Conservation (phyloP, 2,113 vertebrate species). For the Hippocampus comes region DNA sequence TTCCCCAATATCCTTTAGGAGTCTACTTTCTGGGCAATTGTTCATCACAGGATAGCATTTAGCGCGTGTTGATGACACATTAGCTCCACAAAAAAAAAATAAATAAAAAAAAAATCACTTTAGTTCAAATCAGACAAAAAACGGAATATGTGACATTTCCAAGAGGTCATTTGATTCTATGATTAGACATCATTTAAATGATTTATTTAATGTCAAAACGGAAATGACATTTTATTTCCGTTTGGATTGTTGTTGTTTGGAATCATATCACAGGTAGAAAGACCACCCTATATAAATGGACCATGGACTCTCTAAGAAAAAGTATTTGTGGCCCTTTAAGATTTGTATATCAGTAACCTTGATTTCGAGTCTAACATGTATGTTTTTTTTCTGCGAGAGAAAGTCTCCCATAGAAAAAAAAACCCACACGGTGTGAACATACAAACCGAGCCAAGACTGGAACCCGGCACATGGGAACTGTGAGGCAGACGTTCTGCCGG, state of each 20-base stretch:
- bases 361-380: neutral
- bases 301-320: neutral
- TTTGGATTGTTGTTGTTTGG: too few species aligned
- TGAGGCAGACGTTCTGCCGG: too few species aligned
- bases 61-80: conserved; percentile 30
- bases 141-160: neutral
- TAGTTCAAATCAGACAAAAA: conserved; percentile 9
- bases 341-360: too few species aligned
- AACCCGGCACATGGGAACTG: too few species aligned
- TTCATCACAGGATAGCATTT: conserved; percentile 21
- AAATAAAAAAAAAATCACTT: conserved; percentile 31
- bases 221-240: too few species aligned
- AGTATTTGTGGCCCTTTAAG: neutral
- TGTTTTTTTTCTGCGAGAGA: neutral
- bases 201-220: too few species aligned
- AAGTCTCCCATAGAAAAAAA: neutral
- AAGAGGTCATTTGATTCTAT: conserved; percentile 13
- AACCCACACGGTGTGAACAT: neutral
- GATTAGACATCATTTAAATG: too few species aligned
- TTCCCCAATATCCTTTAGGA: conserved; percentile 25
- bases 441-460: neutral
- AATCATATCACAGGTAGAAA: neutral
- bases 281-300: neutral
- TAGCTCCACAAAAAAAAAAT: conserved; percentile 30
- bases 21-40: conserved; percentile 5